Conservation (phyloP, 2,797 vertebrate genomes). For the Lophotriccus pileatus region DNA sequence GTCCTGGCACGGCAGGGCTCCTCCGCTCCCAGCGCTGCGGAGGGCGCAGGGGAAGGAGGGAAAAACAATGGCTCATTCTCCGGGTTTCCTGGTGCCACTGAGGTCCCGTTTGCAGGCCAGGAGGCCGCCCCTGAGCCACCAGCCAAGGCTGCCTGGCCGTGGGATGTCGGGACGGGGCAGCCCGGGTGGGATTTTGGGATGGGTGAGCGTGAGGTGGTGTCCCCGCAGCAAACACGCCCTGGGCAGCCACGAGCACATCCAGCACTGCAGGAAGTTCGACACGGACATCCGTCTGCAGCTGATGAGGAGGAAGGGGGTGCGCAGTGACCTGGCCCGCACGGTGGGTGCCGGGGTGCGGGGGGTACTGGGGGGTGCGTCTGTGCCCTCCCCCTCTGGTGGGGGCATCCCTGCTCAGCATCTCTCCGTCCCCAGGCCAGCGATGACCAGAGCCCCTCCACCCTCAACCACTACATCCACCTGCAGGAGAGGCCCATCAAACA, state of each 20-base stretch:
- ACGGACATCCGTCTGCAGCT: conserved; percentile 87
- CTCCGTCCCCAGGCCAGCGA: conserved; percentile 81
- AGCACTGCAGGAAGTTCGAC: conserved; percentile 91
- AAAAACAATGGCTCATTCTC: conserved; percentile 30
- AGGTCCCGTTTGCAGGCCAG: background rate
- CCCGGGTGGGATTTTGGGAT: background rate
- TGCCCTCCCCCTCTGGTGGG: background rate
- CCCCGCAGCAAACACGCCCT: conserved; percentile 83
- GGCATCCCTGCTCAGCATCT: background rate
- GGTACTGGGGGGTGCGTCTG: rapidly evolving
- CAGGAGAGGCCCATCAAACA: conserved; percentile 95
- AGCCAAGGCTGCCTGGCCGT: rapidly evolving
- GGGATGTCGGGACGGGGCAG: rapidly evolving
- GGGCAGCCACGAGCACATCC: conserved; percentile 89
- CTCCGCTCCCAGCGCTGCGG: background rate
- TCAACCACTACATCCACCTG: conserved; percentile 92
- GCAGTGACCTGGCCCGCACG: conserved; percentile 81
- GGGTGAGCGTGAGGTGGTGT: background rate
- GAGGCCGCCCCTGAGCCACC: background rate
- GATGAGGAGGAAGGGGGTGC: conserved; percentile 76
- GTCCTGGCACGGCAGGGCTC: background rate
- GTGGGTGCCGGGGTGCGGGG: background rate
- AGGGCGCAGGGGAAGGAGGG: background rate
- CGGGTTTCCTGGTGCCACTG: background rate
- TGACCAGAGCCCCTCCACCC: conserved; percentile 85